Conservation (phyloP, 2,797 vertebrate genomes). For the Novumbra hubbsi region DNA sequence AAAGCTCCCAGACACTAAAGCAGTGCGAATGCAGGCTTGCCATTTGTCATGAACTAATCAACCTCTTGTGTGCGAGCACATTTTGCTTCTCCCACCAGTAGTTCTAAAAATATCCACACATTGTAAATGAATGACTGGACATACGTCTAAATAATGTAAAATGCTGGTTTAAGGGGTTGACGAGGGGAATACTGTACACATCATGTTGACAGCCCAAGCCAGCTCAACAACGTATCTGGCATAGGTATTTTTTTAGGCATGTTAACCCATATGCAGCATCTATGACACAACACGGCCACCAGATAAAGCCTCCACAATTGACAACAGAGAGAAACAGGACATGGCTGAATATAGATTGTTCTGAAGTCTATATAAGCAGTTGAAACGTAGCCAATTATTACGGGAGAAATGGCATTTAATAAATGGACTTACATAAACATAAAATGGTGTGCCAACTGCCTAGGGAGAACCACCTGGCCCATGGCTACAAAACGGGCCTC, state of each 20-base stretch:
- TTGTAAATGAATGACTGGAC: constrained; percentile 62
- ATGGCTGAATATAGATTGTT: no score
- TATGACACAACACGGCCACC: no score
- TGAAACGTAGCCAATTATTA: no score
- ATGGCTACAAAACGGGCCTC: no score
- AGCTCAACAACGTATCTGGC: not conserved
- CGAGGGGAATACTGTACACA: constrained; percentile 13
- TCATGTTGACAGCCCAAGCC: not conserved
- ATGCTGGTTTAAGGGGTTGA: constrained; percentile 39
- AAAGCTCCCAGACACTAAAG: not conserved
- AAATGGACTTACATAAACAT: no score
- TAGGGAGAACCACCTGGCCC: no score
- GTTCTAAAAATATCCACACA: constrained; percentile 55
- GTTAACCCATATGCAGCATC: no score
- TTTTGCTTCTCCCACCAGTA: constrained; percentile 15
- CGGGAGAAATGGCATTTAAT: no score
- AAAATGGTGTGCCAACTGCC: no score
- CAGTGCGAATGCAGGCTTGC: not conserved
- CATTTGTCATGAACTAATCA: constrained; percentile 40
- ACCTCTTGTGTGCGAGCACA: constrained; percentile 43
- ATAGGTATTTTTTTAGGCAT: not conserved
- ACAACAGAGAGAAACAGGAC: no score
- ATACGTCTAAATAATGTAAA: constrained; percentile 62
- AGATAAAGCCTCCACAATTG: no score
- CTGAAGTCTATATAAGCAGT: no score